Conservation (phyloP, 2,888 invertebrate species). For the Siphlonurus alternatus region DNA sequence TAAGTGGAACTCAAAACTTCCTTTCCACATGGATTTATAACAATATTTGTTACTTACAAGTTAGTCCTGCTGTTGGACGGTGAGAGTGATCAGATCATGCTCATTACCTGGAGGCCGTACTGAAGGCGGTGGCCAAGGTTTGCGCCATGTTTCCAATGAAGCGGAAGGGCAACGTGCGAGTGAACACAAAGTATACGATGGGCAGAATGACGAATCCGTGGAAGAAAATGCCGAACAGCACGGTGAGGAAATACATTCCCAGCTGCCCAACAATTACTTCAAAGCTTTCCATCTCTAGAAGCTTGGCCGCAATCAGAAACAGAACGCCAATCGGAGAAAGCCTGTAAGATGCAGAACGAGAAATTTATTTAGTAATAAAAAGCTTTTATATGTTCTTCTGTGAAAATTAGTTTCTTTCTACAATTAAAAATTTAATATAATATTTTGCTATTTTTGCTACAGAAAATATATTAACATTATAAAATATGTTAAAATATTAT, state of each 20-base stretch:
- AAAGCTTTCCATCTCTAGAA: slow-evolving; percentile 79
- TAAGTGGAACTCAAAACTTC: no score
- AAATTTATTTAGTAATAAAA: no score
- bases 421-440: no score
- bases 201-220: slow-evolving; percentile 88
- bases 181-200: slow-evolving; percentile 63
- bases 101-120: slow-evolving; percentile 88
- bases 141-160: slow-evolving; percentile 72
- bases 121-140: slow-evolving; percentile 89
- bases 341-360: slow-evolving; percentile 47
- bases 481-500: background rate
- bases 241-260: slow-evolving; percentile 86
- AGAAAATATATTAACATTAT: background rate
- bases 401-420: no score
- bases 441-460: no score
- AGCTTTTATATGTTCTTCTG: no score
- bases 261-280: slow-evolving; percentile 67
- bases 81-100: no score
- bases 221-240: slow-evolving; percentile 73
- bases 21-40: no score
- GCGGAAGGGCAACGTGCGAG: slow-evolving; percentile 65
- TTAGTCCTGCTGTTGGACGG: no score
- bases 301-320: slow-evolving; percentile 78
- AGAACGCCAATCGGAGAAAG: slow-evolving; percentile 77
- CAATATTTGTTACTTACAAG: no score